phyloP scores from a whole-genome alignment of 2,797 vertebrate genomes.

The Dicrostonyx torquatus region DNA sequence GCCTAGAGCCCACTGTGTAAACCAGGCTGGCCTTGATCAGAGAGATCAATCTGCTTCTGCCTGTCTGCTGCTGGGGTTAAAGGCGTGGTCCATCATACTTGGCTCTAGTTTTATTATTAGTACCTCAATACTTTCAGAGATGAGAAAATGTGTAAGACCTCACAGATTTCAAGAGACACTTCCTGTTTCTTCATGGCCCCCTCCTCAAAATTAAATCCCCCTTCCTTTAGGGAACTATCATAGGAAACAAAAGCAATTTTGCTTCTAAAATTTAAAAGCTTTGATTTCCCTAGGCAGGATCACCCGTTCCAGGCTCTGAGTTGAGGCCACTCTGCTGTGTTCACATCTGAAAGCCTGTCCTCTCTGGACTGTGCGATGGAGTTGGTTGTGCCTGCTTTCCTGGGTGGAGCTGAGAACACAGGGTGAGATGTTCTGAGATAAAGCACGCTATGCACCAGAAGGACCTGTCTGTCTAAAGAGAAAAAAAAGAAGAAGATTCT shows the following conservation, averaged over 20 bases:
- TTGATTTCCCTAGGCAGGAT: neutral
- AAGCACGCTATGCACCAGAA: neutral
- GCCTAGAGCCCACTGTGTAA: neutral
- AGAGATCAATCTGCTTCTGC: neutral
- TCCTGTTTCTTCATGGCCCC: conserved; percentile 26
- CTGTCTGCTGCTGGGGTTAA: neutral
- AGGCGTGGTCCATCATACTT: neutral
- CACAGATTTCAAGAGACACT: neutral
- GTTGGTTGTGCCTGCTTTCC: neutral
- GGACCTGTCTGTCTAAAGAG: neutral
- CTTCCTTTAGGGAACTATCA: conserved; percentile 8
- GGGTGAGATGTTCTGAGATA: neutral
- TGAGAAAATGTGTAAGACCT: neutral
- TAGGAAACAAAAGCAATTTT: neutral
- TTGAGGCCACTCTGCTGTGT: neutral
- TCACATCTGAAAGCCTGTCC: neutral
- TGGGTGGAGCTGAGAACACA: neutral
- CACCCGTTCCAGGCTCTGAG: neutral
- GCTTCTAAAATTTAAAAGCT: neutral
- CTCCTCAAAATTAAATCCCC: neutral
- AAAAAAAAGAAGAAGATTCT: neutral
- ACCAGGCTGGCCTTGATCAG: neutral
- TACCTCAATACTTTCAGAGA: neutral
- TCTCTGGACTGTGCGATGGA: neutral
- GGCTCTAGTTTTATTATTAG: neutral